Evolutionary conservation across 2,888 invertebrate genomes (phyloP), one percentile per base, ranked within the genome.

Genomic region (Lampropteryx suffumata): DNA sequence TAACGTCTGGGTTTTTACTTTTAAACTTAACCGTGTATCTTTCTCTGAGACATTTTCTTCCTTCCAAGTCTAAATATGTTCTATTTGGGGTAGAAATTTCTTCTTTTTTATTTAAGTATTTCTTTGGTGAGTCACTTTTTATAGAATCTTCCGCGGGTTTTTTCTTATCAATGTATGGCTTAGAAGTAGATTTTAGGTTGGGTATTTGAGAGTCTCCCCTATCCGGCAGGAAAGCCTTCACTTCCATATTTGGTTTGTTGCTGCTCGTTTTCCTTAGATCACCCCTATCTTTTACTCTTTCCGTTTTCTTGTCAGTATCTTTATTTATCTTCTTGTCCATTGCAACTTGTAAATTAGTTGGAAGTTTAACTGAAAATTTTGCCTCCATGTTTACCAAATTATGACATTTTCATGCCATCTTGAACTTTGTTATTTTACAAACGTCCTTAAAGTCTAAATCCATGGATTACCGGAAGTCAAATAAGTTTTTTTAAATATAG

Each of bases 171-270:
- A n/a, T 26, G 44, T 37, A 35, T 0, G 26, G 17, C 27, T 36
- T 44, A 1, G 9, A 14, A 32, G 35, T 12, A 29, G 13, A 21
- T 47, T 59, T 35, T 7, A 30, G 47, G n/a, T 36, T 42, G 5
- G 29, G 5, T 3, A 1, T 10, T 58, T 56, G 1, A 17, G 64
- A 47, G 35, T 78, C 77, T 0, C 73, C 76, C 2, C 70, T 50
- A 6, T 73, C 76, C 0, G 61, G 52, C 6, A 61, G 46, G 1
- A 28, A 17, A 26, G 59, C 13, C 37, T 53, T 43, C 1, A 46
- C 33, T 50, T 45, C 45, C 21, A 0, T 42, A 21, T 28, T 39
- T 33, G 13, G 37, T 41, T 0, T 51, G 29, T 9, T 32, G 13
- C 10, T 42, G 14, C 30, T 30, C 0, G 17, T 1, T 39, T 56